phyloP scores from a whole-genome alignment of 1,140 invertebrate species.

The Callitettix versicolor region DNA sequence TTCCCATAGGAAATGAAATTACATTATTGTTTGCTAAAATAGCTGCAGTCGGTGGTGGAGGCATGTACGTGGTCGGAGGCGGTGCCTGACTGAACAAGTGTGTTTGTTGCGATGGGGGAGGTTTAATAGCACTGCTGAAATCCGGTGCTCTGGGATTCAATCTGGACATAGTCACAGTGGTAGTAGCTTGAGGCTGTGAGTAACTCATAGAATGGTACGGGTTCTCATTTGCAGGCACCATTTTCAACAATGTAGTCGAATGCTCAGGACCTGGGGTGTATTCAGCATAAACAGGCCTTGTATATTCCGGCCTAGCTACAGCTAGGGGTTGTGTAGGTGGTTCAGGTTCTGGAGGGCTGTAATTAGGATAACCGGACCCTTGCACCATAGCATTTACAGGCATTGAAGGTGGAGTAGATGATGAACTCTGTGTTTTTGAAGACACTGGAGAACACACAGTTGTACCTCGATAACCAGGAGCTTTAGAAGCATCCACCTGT shows the following conservation, averaged over 20 bases:
- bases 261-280: neutral
- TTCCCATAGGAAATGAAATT: constrained; percentile 18
- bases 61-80: constrained; percentile 7
- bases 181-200: constrained; percentile 9
- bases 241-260: constrained; percentile 1
- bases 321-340: neutral
- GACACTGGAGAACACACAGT: constrained; percentile 61
- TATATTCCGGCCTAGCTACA: neutral
- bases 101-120: constrained; percentile 26
- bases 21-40: constrained; percentile 21
- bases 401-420: constrained; percentile 21
- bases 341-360: constrained; percentile 11
- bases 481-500: constrained; percentile 66
- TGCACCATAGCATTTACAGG: constrained; percentile 23
- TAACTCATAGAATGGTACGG: constrained; percentile 8
- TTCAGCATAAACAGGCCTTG: neutral
- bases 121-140: constrained; percentile 46
- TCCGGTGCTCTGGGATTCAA: constrained; percentile 82
- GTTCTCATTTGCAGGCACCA: constrained; percentile 1
- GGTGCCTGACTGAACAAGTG: constrained; percentile 31
- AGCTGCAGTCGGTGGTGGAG: constrained; percentile 5
- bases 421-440: constrained; percentile 42
- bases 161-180: constrained; percentile 50
- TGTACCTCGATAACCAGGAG: constrained; percentile 64
- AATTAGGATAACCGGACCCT: constrained; percentile 24